Conservation (phyloP, 2,797 vertebrate species). For the Anguilla megastoma region DNA sequence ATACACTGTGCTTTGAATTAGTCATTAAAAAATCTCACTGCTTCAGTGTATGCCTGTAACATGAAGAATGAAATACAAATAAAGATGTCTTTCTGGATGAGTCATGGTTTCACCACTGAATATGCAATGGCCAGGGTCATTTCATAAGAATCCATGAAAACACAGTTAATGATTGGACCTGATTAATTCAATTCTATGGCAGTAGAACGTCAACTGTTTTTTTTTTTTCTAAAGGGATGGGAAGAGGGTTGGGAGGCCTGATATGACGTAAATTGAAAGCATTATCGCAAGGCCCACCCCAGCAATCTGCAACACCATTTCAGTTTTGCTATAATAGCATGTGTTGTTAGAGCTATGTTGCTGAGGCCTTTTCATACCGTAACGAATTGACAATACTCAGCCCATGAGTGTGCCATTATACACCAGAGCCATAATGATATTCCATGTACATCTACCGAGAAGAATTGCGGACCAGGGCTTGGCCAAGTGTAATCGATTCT, state of each 20-base stretch:
- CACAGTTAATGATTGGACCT: background rate
- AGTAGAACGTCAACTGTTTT: background rate
- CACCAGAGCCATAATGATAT: slow-evolving; percentile 40
- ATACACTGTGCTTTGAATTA: background rate
- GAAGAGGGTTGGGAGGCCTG: background rate
- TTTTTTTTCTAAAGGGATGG: background rate
- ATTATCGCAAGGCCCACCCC: background rate
- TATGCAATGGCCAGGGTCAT: background rate
- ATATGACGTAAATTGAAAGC: background rate
- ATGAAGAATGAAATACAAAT: background rate
- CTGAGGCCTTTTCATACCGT: slow-evolving; percentile 28
- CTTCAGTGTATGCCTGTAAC: background rate
- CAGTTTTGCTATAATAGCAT: background rate
- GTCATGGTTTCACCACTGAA: background rate
- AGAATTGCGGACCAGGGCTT: slow-evolving; percentile 43
- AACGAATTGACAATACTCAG: slow-evolving; percentile 28
- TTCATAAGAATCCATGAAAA: background rate
- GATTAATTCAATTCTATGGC: background rate
- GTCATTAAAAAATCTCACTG: background rate
- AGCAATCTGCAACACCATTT: background rate
- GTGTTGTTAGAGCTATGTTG: background rate
- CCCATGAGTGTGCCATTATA: slow-evolving; percentile 33
- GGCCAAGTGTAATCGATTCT: slow-evolving; percentile 36
- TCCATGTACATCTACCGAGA: slow-evolving; percentile 39
- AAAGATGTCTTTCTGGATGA: background rate